phyloP scores from a whole-genome alignment of 2,113 vertebrate species.

The Melanocharis versteri region DNA sequence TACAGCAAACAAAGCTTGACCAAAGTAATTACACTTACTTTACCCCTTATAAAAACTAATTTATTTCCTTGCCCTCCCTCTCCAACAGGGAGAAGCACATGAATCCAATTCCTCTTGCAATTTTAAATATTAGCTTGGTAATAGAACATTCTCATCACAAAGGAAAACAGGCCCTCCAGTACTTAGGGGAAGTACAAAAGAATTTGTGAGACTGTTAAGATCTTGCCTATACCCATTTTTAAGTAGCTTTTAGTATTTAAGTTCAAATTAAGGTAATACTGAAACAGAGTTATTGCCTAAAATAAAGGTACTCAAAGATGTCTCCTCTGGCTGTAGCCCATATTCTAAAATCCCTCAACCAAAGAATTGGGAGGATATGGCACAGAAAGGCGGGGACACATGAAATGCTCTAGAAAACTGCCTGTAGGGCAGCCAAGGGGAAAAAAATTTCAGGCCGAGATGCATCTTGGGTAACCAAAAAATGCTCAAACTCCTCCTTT shows the following conservation, averaged over 20 bases:
- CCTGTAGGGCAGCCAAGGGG: background rate
- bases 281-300: background rate
- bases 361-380: background rate
- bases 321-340: background rate
- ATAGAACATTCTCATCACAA: background rate
- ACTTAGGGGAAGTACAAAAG: background rate
- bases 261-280: background rate
- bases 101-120: background rate
- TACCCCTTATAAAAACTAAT: background rate
- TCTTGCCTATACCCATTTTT: background rate
- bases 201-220: background rate
- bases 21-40: background rate
- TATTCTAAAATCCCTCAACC: background rate
- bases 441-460: background rate
- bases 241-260: background rate
- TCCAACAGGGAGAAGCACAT: background rate
- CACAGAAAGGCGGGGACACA: background rate
- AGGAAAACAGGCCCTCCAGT: background rate
- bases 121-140: background rate
- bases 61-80: background rate
- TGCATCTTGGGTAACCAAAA: background rate
- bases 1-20: background rate
- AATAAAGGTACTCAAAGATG: background rate
- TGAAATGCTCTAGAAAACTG: background rate
- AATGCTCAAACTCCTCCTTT: background rate